Evolutionary conservation across 2,888 invertebrate genomes (phyloP), one percentile per base, ranked within the genome.

Genomic region (Antheraea assamensis): DNA sequence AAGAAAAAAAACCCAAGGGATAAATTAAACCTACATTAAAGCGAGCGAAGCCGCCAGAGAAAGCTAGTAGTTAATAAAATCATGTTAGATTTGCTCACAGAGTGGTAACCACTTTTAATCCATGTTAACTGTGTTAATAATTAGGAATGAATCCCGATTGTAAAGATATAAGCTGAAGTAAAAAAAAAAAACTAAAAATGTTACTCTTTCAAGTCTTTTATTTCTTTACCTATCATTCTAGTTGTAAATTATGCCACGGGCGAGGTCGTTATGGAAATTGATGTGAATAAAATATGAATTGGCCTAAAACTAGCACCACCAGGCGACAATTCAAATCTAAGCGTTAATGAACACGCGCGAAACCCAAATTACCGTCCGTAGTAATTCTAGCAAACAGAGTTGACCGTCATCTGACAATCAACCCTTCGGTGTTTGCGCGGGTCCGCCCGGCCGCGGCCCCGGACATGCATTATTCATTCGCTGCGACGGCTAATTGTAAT

Each of bases 401-500:
- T 52, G 85, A 85, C 86, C 88, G 88, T 86, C 89, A 88, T 87
- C 85, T 85, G 85, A 87, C 90, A 88, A 88, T 88, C 88, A 91
- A 91, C 93, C 92, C 91, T 92, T 91, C 89, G 86, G 78, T 93
- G 93, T 93, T 93, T 93, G 90, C 90, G 85, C 68, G 68, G 68
- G 68, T 68, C 84, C 85, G 80, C 83, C 81, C 82, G 84, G 82
- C 83, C 58, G 2, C 58, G 84, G 82, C 83, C 87, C 85, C 84
- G 75, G 74, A 74, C 74, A 83, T 94, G 94, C 92, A 94, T 94
- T 86, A 94, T 94, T 92, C 93, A 94, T 91, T 85, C 86, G 80
- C 80, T 83, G 88, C 89, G 87, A 88, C 88, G 80, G 92, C 93
- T 94, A 94, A 94, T 94, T 94, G 93, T 94, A 94, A 94, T 94